Conservation (phyloP, 2,888 invertebrate species). For the Phortica okadai region DNA sequence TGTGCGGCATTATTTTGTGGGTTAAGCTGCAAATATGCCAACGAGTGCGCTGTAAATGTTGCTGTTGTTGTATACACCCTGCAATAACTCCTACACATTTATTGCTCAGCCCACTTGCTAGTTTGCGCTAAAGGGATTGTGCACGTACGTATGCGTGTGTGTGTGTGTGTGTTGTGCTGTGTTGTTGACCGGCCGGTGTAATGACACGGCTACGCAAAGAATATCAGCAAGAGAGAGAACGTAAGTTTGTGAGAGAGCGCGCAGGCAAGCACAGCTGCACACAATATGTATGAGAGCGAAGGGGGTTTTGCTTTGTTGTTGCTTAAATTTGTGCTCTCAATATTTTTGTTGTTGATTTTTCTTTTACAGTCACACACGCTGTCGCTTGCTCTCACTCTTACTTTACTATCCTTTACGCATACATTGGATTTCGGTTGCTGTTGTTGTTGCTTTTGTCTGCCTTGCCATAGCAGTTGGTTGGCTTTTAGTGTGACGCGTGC, state of each 20-base stretch:
- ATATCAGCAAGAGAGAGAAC: neutral
- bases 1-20: conserved; percentile 62
- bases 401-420: neutral
- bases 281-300: no score
- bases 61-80: neutral
- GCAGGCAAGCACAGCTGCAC: no score
- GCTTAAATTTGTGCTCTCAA: neutral
- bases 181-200: conserved; percentile 2
- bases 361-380: neutral
- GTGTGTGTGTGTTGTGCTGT: neutral
- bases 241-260: no score
- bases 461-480: neutral
- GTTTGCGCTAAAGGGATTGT: neutral
- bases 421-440: no score
- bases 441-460: neutral
- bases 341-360: no score
- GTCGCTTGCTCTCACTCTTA: neutral
- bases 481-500: neutral
- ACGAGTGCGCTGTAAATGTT: conserved; percentile 19
- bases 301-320: neutral
- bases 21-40: conserved; percentile 61
- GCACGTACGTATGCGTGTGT: neutral
- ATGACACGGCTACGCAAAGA: neutral
- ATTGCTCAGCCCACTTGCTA: neutral
- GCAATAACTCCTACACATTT: neutral